Evolutionary conservation across 2,797 vertebrate genomes (phyloP).

Genomic region (Pygocentrus nattereri): DNA sequence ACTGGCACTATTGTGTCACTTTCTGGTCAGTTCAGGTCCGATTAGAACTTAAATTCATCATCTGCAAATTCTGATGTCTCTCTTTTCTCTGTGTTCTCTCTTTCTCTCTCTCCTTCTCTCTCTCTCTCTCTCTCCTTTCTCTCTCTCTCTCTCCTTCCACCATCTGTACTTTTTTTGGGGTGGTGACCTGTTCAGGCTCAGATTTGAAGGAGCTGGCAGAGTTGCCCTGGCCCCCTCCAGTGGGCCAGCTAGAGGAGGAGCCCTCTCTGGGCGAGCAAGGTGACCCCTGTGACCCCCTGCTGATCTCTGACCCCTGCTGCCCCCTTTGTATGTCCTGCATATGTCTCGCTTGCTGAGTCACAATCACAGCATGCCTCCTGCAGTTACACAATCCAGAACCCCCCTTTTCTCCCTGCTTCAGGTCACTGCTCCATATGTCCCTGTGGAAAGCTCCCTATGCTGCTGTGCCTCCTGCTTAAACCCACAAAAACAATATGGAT

Average conservation of each 20-base stretch:
- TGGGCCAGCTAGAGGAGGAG: constrained; percentile 81
- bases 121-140: constrained; percentile 53
- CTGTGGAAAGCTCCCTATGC: background rate
- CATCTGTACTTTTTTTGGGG: constrained; percentile 21
- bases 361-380: constrained; percentile 38
- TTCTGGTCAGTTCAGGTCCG: too few relatives aligned
- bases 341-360: constrained; percentile 42
- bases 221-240: constrained; percentile 80
- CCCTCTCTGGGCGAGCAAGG: constrained; percentile 76
- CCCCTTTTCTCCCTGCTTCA: constrained; percentile 15
- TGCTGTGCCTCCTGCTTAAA: background rate
- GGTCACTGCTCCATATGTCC: background rate
- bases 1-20: too few relatives aligned
- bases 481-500: background rate
- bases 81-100: too few relatives aligned
- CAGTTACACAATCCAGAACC: background rate
- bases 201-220: constrained; percentile 78
- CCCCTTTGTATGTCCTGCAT: constrained; percentile 50
- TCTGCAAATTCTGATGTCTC: constrained; percentile 45
- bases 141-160: constrained; percentile 48
- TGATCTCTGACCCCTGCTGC: constrained; percentile 15
- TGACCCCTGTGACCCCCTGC: constrained; percentile 75
- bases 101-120: constrained; percentile 59
- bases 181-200: constrained; percentile 46
- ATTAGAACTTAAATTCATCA: too few relatives aligned